Base-by-base conservation (phyloP, 2,797 vertebrate species). In the Anableps anableps region DNA sequence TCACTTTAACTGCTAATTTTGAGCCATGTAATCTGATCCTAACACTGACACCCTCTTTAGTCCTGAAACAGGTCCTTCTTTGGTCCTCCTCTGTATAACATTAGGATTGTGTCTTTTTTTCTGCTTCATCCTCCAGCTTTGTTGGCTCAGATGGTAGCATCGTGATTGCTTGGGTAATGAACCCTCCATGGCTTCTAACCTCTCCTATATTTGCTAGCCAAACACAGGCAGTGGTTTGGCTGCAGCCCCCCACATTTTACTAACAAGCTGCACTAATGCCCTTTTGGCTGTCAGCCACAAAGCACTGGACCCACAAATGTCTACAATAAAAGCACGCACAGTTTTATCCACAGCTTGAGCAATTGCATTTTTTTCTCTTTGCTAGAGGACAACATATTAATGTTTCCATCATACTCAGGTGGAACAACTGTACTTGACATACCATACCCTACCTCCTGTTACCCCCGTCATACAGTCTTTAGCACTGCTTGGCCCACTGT, bases 221-320 rank as follows among this genome's bases (percentile, higher is more conserved):
- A 91, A 91, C 86, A 85, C 84, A 80, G 75, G 81, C 80, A 84
- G 85, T 78, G 23, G 83, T 89, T 88, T 92, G 90, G 90, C 88
- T 86, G 85, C 80, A 70, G 73, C 83, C 73, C 85, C 83, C 53
- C 60, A 26, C 50, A 47, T 79, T 84, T 81, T 87, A 79, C 86
- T 83, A 89, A 91, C 84, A 92, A 89, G 89, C 86, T 84, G 74
- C 77, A 88, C 80, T 23, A 73, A 87, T 68, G 47, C 70, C 71
- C 81, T 78, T 70, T 64, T 82, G 86, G 88, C 85, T 80, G 60
- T 72, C 77, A 53, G 84, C 88, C 87, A 85, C 74, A 72, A 74
- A 74, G 78, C 73, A 34, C 75, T 83, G 79, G 89, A 86, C 72
- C 81, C 73, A 73, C 76, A 83, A 81, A 85, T 75, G 75, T 85